Base-by-base conservation (phyloP, 2,888 invertebrate species). In the Eilema sororculum region DNA sequence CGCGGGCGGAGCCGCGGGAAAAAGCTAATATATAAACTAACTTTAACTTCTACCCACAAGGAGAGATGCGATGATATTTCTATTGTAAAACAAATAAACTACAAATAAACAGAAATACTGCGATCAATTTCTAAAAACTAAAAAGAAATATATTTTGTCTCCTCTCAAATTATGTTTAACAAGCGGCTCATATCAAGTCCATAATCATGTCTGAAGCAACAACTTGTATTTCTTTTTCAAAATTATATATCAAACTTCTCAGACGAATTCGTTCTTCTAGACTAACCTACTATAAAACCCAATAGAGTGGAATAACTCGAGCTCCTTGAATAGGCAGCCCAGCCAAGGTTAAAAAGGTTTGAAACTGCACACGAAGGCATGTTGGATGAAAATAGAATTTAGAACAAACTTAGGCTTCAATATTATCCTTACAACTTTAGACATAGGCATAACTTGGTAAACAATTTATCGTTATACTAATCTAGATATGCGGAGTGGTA, bases 251-350 rank as follows among this genome's bases (percentile, higher is more conserved):
- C 10, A 37, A 37, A 58, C 66, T 33, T 61, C 65, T 33, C 24
- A 24, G 33, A 22, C 58, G n/a, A 16, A 60, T 41, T 37, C 10
- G 56, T 65, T 61, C 57, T n/a, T 61, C 56, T 69, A 65, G 28
- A 57, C 41, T n/a, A 66, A 61, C 41, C 57, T 63, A 58, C 56
- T 66, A 63, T 62, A 30, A 33, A 37, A 41, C 46, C 41, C 66
- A 67, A 67, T 70, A 24, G 70, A 70, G 70, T 62, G 66, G 41
- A 67, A 70, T 66, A 58, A 63, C 28, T 62, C 24, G 13, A 24
- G 30, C 70, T 62, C 30, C 62, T 70, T 67, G 58, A 62, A 25
- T 62, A 56, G 46, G 41, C 61, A 63, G 8, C 25, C 33, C 30
- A 62, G 46, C 37, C 66, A 63, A 70, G 66, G 66, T 70, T 66